phyloP scores from a whole-genome alignment of 2,113 vertebrate species.

The Anseranas semipalmata region DNA sequence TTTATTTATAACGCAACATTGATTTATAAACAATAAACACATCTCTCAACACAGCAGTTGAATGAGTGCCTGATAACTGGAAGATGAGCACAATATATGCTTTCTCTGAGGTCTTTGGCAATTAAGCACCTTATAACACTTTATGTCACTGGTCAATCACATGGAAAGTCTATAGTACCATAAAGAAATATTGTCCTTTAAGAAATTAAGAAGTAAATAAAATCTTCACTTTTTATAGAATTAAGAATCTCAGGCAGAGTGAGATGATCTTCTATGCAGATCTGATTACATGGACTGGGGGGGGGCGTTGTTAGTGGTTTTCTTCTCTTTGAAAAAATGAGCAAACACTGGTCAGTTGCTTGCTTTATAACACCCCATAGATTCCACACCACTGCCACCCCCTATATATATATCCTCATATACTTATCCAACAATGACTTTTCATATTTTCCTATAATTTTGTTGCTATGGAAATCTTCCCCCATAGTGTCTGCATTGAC shows the following conservation, averaged over 20 bases:
- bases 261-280: background rate
- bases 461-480: slow-evolving; percentile 74
- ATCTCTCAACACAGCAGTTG: background rate
- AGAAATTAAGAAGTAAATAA: background rate
- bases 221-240: background rate
- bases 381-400: background rate
- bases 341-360: background rate
- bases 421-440: slow-evolving; percentile 23
- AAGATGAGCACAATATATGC: background rate
- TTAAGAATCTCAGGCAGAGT: background rate
- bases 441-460: slow-evolving; percentile 32
- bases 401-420: background rate
- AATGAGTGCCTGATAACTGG: background rate
- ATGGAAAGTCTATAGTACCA: background rate
- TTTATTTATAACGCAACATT: background rate
- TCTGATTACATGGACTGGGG: background rate
- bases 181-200: background rate
- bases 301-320: background rate
- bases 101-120: background rate
- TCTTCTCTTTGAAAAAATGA: background rate
- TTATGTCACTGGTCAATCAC: background rate
- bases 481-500: background rate
- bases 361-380: background rate
- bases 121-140: background rate
- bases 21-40: background rate